Conservation (phyloP, 1,140 invertebrate species). For the Sipha flava region DNA sequence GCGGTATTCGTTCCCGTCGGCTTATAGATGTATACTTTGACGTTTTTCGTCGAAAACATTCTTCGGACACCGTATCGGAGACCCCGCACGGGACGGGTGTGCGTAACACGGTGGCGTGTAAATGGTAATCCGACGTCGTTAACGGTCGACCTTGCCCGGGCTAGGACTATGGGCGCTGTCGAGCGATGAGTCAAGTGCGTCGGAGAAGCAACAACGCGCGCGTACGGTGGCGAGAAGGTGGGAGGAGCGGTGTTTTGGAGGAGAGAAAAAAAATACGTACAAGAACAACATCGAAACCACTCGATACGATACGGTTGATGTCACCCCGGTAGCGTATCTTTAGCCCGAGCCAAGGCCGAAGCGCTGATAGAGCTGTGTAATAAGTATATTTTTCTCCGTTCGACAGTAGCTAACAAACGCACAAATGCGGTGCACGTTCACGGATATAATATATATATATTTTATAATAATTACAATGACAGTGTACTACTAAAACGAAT, state of each 20-base stretch:
- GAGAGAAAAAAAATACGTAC: not conserved
- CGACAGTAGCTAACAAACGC: too few species aligned
- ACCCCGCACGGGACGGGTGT: not conserved
- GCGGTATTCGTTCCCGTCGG: not conserved
- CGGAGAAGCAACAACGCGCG: too few species aligned
- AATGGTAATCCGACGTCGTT: constrained; percentile 14
- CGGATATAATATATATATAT: too few species aligned
- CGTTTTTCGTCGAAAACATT: constrained; percentile 4
- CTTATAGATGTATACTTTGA: not conserved
- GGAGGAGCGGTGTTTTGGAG: not conserved
- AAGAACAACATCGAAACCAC: not conserved
- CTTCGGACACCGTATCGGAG: not conserved
- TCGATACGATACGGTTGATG: not conserved
- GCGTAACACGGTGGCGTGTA: constrained; percentile 7
- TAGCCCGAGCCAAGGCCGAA: not conserved
- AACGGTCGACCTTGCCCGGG: not conserved
- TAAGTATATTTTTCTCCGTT: too few species aligned
- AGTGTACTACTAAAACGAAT: too few species aligned
- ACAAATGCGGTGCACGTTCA: too few species aligned
- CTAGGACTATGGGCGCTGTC: not conserved
- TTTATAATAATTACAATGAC: too few species aligned
- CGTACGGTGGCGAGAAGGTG: too few species aligned
- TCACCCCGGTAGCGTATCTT: not conserved
- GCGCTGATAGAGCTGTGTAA: not conserved
- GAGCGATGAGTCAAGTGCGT: not conserved